A percentile compares a stretch with the other conserved stretches of the same genome.
Evolutionary conservation across 2,797 vertebrate genomes (phyloP).

Genomic region (Rhincodon typus): DNA sequence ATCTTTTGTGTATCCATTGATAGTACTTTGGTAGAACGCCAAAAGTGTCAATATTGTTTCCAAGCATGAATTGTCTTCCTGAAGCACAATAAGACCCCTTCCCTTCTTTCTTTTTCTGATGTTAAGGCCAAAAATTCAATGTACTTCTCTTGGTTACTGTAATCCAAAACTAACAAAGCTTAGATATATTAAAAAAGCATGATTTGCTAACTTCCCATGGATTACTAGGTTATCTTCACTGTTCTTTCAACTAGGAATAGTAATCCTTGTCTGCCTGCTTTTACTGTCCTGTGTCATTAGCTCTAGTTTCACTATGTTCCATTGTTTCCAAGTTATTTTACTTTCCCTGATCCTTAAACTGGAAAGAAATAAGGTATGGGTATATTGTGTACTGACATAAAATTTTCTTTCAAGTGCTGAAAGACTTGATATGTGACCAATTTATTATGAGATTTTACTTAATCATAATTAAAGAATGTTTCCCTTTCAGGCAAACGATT

Average conservation of each 20-base stretch:
- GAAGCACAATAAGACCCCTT: not conserved
- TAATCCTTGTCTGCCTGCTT: not conserved
- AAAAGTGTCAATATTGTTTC: not conserved
- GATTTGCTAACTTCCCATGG: not conserved
- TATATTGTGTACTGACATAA: too few relatives aligned
- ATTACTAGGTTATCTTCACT: not conserved
- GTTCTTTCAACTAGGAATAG: not conserved
- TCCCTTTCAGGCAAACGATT: not conserved
- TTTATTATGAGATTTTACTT: not conserved
- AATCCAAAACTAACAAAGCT: not conserved
- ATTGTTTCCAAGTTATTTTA: not conserved
- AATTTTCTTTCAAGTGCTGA: not conserved
- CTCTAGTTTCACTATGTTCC: not conserved
- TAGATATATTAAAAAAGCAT: not conserved
- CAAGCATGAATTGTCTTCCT: not conserved
- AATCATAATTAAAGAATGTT: not conserved
- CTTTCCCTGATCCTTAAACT: not conserved
- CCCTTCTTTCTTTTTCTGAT: not conserved
- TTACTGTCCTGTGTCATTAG: not conserved
- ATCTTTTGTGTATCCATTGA: not conserved
- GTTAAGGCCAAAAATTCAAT: not conserved
- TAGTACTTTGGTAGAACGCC: not conserved
- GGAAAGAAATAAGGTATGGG: not conserved
- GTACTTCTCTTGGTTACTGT: conserved; percentile 6
- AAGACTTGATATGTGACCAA: not conserved